These are phyloP conservation scores for Drosophila pallidifrons DNA, from an alignment of 1,140 invertebrate genomes.

Conservation along the genomic window DNA sequence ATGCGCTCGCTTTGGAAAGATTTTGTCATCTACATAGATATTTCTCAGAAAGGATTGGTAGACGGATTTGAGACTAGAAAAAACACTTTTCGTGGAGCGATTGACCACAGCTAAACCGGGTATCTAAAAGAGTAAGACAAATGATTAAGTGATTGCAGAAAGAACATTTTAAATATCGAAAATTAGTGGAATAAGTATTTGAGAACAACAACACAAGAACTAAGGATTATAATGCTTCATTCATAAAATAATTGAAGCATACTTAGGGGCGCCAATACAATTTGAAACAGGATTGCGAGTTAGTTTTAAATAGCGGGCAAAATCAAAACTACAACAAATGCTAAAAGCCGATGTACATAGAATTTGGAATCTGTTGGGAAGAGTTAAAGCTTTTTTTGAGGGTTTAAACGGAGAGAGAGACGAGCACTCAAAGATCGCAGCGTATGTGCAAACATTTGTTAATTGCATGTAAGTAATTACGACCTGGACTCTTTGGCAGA, in stretches of 20 bases:
- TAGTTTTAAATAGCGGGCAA: not conserved
- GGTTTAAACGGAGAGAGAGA: not conserved
- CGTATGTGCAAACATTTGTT: constrained; percentile 39
- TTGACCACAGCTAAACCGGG: constrained; percentile 87
- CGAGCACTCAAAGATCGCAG: constrained; percentile 17
- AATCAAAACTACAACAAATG: not conserved
- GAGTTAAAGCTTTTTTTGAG: constrained; percentile 5
- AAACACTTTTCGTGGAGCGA: constrained; percentile 87
- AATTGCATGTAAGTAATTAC: constrained; percentile 27
- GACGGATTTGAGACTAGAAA: constrained; percentile 87
- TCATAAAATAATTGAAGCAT: not conserved
- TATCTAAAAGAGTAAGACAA: constrained; percentile 85
- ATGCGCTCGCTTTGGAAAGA: constrained; percentile 90
- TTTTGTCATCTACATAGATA: constrained; percentile 88
- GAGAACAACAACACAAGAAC: not conserved
- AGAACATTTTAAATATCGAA: not conserved
- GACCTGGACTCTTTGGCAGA: constrained; percentile 67
- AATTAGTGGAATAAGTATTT: not conserved
- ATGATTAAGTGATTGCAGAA: not conserved
- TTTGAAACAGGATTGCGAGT: not conserved
- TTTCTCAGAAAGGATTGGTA: constrained; percentile 87
- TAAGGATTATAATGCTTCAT: not conserved
- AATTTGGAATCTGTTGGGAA: not conserved
- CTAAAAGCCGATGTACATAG: not conserved
- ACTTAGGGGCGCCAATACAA: not conserved